Percentiles rank a stretch among this genome's conserved stretches.
These are phyloP conservation scores for Laspeyria flexula DNA, from an alignment of 2,888 invertebrate species.

Conservation along the genomic window DNA sequence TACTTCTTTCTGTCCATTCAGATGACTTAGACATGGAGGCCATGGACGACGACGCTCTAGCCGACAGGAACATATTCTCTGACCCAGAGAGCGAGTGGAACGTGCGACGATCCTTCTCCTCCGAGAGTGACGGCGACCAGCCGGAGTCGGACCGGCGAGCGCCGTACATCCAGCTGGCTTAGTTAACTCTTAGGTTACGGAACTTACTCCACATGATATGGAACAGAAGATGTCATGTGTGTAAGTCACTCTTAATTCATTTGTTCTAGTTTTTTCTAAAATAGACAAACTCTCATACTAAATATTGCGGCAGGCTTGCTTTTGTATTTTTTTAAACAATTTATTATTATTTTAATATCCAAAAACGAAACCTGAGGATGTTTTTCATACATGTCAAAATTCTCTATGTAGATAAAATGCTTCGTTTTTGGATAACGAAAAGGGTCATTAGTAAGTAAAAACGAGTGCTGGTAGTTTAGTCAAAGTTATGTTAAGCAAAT, in stretches of 20 bases:
- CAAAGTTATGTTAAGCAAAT: too few relatives aligned
- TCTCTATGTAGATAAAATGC: too few relatives aligned
- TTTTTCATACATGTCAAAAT: too few relatives aligned
- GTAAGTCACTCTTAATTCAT: neutral
- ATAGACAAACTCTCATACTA: too few relatives aligned
- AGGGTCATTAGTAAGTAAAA: too few relatives aligned
- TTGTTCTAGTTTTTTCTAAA: too few relatives aligned
- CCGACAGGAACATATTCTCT: constrained; percentile 87
- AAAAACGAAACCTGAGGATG: too few relatives aligned
- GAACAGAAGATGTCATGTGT: neutral
- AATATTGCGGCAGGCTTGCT: too few relatives aligned
- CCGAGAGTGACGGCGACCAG: constrained; percentile 74
- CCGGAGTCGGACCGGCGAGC: constrained; percentile 85
- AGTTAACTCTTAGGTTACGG: constrained; percentile 1
- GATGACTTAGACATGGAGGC: constrained; percentile 69
- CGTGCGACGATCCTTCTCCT: constrained; percentile 51
- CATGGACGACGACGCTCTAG: constrained; percentile 82
- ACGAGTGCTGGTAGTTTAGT: too few relatives aligned
- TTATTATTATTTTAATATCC: too few relatives aligned
- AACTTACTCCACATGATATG: neutral
- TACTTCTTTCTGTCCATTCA: constrained; percentile 31
- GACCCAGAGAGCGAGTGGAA: constrained; percentile 91
- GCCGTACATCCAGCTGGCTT: constrained; percentile 52
- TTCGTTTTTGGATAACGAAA: too few relatives aligned
- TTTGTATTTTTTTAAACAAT: too few relatives aligned